phyloP scores from a whole-genome alignment of 2,797 vertebrate genomes.

The Hozukius guyotensis region DNA sequence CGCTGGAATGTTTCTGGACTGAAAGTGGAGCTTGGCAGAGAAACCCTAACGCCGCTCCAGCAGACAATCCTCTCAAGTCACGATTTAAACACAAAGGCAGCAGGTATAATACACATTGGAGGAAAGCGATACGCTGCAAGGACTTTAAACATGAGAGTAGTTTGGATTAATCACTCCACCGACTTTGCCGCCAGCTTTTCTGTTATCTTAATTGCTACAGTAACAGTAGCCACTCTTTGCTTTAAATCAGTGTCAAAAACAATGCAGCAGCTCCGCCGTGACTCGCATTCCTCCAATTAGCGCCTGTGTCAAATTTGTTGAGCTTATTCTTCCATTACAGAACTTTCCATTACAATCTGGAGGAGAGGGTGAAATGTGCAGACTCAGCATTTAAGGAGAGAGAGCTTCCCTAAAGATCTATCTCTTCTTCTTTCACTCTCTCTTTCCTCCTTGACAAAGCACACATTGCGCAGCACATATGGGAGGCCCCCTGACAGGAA shows the following conservation, averaged over 20 bases:
- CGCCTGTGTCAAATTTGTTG: constrained; percentile 43
- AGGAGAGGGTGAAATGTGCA: constrained; percentile 43
- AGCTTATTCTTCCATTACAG: constrained; percentile 59
- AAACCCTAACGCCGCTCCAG: constrained; percentile 45
- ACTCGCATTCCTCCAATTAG: constrained; percentile 59
- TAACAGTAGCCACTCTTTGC: constrained; percentile 49
- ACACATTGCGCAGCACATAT: constrained; percentile 69
- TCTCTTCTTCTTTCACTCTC: constrained; percentile 41
- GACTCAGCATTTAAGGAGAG: constrained; percentile 42
- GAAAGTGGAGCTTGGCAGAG: constrained; percentile 59
- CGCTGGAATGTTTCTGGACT: constrained; percentile 70
- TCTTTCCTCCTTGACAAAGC: constrained; percentile 60
- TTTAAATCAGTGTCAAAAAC: constrained; percentile 53
- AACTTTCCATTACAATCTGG: constrained; percentile 61
- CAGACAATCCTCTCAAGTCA: constrained; percentile 62
- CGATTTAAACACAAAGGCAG: constrained; percentile 53
- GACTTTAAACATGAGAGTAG: constrained; percentile 22
- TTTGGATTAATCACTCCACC: constrained; percentile 38
- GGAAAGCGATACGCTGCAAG: constrained; percentile 8
- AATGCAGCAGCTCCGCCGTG: constrained; percentile 34
- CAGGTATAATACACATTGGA: constrained; percentile 45
- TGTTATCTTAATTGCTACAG: constrained; percentile 50
- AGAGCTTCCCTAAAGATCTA: constrained; percentile 41
- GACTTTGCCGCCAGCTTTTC: constrained; percentile 23
- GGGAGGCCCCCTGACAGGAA: constrained; percentile 78